Evolutionary conservation across 2,888 invertebrate species (phyloP).

Genomic region (Acrocera orbiculus): DNA sequence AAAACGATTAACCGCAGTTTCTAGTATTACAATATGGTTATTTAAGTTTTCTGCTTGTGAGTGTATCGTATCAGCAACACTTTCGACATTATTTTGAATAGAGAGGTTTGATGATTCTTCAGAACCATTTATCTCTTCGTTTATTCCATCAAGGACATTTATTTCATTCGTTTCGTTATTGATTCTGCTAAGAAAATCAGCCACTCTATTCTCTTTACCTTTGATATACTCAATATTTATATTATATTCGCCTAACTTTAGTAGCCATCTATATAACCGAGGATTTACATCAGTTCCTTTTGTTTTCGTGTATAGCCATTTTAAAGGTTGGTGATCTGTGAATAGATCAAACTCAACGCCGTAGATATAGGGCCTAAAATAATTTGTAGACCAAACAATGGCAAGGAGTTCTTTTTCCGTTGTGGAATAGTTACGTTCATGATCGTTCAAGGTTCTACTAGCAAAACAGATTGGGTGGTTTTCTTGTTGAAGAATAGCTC

Average conservation of each 20-base stretch:
- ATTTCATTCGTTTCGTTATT: slow-evolving; percentile 8
- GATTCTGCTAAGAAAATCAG: slow-evolving; percentile 12
- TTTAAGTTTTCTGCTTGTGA: slow-evolving; percentile 1
- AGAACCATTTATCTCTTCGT: background rate
- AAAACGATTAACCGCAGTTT: slow-evolving; percentile 1
- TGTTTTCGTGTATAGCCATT: slow-evolving; percentile 10
- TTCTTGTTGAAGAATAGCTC: background rate
- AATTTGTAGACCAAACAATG: slow-evolving; percentile 5
- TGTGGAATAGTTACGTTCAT: background rate
- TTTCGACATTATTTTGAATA: slow-evolving; percentile 1
- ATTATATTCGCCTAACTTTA: slow-evolving; percentile 11
- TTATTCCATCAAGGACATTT: slow-evolving; percentile 1
- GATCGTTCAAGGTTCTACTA: background rate
- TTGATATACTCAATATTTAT: slow-evolving; percentile 10
- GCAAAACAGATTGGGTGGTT: background rate
- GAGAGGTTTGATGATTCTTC: background rate
- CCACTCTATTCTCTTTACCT: slow-evolving; percentile 12
- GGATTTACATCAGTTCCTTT: slow-evolving; percentile 11
- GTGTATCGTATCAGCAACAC: background rate
- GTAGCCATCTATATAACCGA: slow-evolving; percentile 10
- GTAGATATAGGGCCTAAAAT: slow-evolving; percentile 14
- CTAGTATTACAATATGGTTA: slow-evolving; percentile 1
- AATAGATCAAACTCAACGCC: slow-evolving; percentile 14
- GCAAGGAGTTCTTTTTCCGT: slow-evolving; percentile 6
- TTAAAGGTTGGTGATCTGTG: slow-evolving; percentile 12